Evolutionary conservation across 2,888 invertebrate species (phyloP).

Genomic region (Drosophila crucigera): DNA sequence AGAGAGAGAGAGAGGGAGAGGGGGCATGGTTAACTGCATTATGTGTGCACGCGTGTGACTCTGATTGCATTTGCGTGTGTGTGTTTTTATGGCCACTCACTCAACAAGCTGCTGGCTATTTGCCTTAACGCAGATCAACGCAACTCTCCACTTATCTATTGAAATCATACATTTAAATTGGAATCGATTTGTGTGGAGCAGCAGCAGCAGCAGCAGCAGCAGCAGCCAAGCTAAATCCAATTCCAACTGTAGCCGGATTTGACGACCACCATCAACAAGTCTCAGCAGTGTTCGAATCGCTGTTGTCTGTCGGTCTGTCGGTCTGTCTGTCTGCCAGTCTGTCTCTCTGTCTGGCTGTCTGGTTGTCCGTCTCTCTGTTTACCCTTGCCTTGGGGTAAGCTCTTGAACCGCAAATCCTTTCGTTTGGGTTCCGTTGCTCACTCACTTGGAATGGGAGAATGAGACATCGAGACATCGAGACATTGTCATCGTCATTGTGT

Average conservation of each 20-base stretch:
- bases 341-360: not conserved
- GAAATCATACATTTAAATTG: constrained; percentile 72
- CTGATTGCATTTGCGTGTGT: constrained; percentile 7
- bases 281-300: constrained; percentile 11
- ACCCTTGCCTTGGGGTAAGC: constrained; percentile 44
- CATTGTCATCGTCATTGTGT: constrained; percentile 54
- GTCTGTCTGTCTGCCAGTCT: not conserved
- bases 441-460: constrained; percentile 41
- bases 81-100: constrained; percentile 42
- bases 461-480: constrained; percentile 44
- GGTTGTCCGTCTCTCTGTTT: constrained; percentile 9
- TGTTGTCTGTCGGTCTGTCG: constrained; percentile 1
- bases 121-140: constrained; percentile 7
- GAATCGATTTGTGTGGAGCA: constrained; percentile 61
- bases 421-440: constrained; percentile 47
- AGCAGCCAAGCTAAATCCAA: constrained; percentile 12
- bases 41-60: constrained; percentile 36
- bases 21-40: constrained; percentile 63
- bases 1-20: not conserved
- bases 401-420: constrained; percentile 68
- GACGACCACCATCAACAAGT: constrained; percentile 71
- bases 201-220: constrained; percentile 4
- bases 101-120: constrained; percentile 35
- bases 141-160: constrained; percentile 41
- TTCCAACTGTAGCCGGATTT: constrained; percentile 28